Conservation (phyloP, 2,113 vertebrate species). For the Bubo blakistoni region DNA sequence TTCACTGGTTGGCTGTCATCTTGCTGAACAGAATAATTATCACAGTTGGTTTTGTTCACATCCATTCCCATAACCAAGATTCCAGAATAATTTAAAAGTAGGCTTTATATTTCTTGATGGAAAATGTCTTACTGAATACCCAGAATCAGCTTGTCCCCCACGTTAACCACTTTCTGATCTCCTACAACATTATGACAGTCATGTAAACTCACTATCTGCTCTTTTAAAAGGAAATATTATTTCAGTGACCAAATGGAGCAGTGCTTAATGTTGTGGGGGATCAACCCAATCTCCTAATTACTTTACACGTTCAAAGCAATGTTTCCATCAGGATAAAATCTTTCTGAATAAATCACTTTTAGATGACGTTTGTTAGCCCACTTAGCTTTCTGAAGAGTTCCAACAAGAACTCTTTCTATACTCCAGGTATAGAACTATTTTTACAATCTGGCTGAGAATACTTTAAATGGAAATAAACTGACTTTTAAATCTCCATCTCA, state of each 20-base stretch:
- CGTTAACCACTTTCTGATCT: neutral
- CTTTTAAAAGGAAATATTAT: neutral
- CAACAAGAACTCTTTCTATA: neutral
- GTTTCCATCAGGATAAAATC: neutral
- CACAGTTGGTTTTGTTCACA: neutral
- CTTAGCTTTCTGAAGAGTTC: neutral
- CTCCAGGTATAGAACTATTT: constrained; percentile 12
- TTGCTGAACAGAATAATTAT: neutral
- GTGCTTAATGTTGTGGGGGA: neutral
- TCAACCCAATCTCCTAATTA: neutral
- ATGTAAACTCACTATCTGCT: neutral
- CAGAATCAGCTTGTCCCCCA: neutral
- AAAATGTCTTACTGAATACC: neutral
- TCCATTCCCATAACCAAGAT: neutral
- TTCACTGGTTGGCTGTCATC: neutral
- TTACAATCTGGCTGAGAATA: constrained; percentile 9
- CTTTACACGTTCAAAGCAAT: neutral
- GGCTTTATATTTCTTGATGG: neutral
- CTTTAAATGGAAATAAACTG: constrained; percentile 22
- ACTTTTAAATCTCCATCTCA: constrained; percentile 11
- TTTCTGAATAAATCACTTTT: neutral
- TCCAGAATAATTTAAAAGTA: neutral
- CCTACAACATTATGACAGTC: neutral
- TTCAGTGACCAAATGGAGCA: neutral
- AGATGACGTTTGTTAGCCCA: neutral